Evolutionary conservation across 2,797 vertebrate species (phyloP), one percentile per base, ranked within the genome.

Genomic region (Lutra lutra): DNA sequence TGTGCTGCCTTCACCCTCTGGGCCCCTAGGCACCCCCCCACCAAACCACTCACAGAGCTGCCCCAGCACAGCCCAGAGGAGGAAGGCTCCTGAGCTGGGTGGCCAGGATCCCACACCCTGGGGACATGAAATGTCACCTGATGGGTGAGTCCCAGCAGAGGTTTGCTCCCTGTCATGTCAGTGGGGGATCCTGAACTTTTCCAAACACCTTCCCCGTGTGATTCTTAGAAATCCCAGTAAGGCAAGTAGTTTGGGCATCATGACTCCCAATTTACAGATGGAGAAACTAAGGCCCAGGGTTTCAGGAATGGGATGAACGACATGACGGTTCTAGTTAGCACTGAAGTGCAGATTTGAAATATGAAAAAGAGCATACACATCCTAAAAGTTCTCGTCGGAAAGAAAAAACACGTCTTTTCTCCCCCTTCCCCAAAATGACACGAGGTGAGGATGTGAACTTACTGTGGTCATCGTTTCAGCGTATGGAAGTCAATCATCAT

Each of bases 191-290:
- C 66, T 56, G 46, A 58, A 83, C 46, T 86, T 95, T 56, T 73
- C 60, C 64, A 78, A 86, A 60, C 18, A 60, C n/a, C 46, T 90
- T 83, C 68, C 29, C n/a, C 20, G 2, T 6, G 64, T 43, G 77
- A 83, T 66, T 66, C 46, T 62, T 62, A 83, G 75, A 82, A 68
- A 70, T 79, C 35, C 78, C 25, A n/a, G 46, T 11, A 51, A 75
- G 82, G 48, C 20, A 58, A 56, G 43, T 27, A 60, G 64, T 38
- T 35, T 51, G 40, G 13, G 21, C 43, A 48, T 29, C 17, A 14
- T 29, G 1, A 78, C 35, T 62, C 29, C 51, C 40, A 54, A 1
- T 62, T 68, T 38, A 68, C 29, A 79, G 73, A 25, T 64, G 51
- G 43, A 43, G 72, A 90, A 79, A 92, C 51, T 15, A 21, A 95